Percentiles rank a stretch among this genome's conserved stretches.
Evolutionary conservation across 2,888 invertebrate genomes (phyloP).

Genomic region (Hipparchia semele): DNA sequence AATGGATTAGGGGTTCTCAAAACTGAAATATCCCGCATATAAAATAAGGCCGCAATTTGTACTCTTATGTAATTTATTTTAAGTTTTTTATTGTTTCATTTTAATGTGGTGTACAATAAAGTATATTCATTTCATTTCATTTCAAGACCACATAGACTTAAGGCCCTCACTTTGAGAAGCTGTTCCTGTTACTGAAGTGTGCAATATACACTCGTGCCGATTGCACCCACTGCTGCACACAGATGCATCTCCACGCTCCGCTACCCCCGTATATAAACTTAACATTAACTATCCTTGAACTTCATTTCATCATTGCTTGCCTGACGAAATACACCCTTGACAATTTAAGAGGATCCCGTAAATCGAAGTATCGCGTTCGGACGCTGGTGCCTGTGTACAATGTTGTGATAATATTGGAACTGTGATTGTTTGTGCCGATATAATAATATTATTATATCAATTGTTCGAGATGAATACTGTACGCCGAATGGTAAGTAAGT

Average conservation of each 20-base stretch:
- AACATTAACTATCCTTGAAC: constrained; percentile 76
- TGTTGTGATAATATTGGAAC: constrained; percentile 39
- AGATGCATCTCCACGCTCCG: constrained; percentile 61
- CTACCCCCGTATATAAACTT: constrained; percentile 79
- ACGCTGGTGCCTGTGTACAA: constrained; percentile 36
- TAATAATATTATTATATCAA: constrained; percentile 45
- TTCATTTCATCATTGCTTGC: constrained; percentile 70
- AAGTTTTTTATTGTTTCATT: too few relatives aligned
- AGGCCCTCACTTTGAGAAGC: constrained; percentile 47
- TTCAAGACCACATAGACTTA: constrained; percentile 6
- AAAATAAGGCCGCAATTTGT: too few relatives aligned
- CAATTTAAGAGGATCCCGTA: constrained; percentile 41
- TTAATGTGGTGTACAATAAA: too few relatives aligned
- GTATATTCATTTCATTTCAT: too few relatives aligned
- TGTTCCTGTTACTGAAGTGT: constrained; percentile 51
- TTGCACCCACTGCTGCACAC: constrained; percentile 54
- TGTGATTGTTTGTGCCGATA: constrained; percentile 58
- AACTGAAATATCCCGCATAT: too few relatives aligned
- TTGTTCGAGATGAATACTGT: constrained; percentile 61
- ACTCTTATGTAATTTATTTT: too few relatives aligned
- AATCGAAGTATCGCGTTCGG: constrained; percentile 49
- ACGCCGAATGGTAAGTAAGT: constrained; percentile 66
- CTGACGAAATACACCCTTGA: constrained; percentile 37
- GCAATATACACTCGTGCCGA: constrained; percentile 48
- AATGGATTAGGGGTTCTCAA: too few relatives aligned